Base-by-base conservation (phyloP, 1,140 invertebrate species). In the Ladona fulva region DNA sequence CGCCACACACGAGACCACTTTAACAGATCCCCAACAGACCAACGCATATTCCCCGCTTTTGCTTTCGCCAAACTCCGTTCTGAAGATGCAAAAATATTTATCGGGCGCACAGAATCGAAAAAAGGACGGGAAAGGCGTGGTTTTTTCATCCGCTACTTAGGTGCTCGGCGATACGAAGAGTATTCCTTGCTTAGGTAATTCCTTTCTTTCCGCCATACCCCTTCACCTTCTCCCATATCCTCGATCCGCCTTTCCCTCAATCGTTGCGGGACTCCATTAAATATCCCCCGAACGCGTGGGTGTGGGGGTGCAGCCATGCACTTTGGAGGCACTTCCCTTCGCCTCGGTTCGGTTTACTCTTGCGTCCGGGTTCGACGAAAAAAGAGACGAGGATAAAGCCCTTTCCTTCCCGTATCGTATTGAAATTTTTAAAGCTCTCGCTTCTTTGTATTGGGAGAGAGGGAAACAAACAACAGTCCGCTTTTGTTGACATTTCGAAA, bases 391-490 rank as follows among this genome's bases (percentile, higher is more conserved):
- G 12, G 5, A 22, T 3, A 66, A 66, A 22, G 5, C 3, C n/a
- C 52, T 66, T 22, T 66, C 52, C 52, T 16, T 66, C 52, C n/a
- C 52, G 52, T 3, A 66, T 66, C 52, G 52, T 66, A 66, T 66
- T 66, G 52, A 66, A 66, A 66, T 66, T 66, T 66, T 66, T 66
- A 66, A 66, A 66, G 52, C 52, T 5, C 29, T 66, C 52, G n/a
- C 52, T 66, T 66, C 52, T 66, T 66, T 66, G 52, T 66, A 66
- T 66, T 66, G 52, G 52, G 52, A 19, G 52, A 66, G 52, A 66
- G 52, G 52, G 52, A 66, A 66, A 66, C 52, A 66, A 66, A 66
- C 52, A 66, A 16, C 5, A 66, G 52, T 66, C 52, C 52, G 52
- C 52, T 12, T 66, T 22, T 66, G 52, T 66, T 66, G 52, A 66